Base-by-base conservation (phyloP, 2,888 invertebrate species). In the Smittia sp. region DNA sequence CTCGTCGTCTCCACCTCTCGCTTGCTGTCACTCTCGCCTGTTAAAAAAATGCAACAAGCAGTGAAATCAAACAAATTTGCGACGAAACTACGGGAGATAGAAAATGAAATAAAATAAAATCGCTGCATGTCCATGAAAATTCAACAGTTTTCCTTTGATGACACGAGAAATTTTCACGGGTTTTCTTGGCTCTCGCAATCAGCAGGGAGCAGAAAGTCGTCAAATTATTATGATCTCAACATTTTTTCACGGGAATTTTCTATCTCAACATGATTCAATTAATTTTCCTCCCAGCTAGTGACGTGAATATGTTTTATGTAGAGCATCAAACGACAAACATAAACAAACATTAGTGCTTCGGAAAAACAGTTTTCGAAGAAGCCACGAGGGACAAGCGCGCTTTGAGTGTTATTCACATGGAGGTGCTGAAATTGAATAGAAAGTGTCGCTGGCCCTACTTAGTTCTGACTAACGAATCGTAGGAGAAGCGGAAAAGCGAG, bases 301-400 rank as follows among this genome's bases (percentile, higher is more conserved):
- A 58, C 22, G 22, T 58, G 58, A 27, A 27, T 25, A 24, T 63
- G n/a, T 63, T 63, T 63, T 63, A 63, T 63, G 63, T 63, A 27
- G 63, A 63, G 63, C 63, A 63, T 63, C 20, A 63, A 24, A 58
- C 25, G 24, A 63, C n/a, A 27, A 63, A 63, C 25, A 27, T 63
- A 25, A 63, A 63, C 63, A 63, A 63, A 63, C 25, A 25, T 63
- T 27, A 25, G 25, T 63, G 63, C 15, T 46, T 46, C 20, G 9
- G 18, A 9, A 58, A 58, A 20, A 58, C 58, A n/a, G 11, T 46
- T 46, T 46, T n/a, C 15, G 15, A 46, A 22, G 58, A 18, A 58
- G 46, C 13, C 58, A 58, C 58, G 58, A 58, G 58, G 58, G 58
- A 58, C 3, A 58, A 58, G n/a, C 3, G 7, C 2, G 18, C 22